Evolutionary conservation across 2,888 invertebrate species (phyloP), one percentile per base, ranked within the genome.

Genomic region (Drosophila pegasa): DNA sequence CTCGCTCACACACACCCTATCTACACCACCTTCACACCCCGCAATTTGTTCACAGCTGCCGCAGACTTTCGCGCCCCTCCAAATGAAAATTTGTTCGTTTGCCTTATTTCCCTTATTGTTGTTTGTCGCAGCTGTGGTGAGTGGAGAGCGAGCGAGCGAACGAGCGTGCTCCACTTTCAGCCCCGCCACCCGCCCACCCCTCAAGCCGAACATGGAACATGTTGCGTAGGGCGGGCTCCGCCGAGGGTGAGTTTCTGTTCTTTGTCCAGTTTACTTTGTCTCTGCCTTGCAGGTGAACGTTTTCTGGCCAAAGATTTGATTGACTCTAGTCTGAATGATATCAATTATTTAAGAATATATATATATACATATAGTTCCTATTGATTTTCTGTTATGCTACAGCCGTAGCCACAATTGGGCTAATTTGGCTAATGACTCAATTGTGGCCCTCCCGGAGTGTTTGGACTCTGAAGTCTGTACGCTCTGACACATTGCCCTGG

Each of bases 161-260:
- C 29, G 29, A 45, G 43, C 55, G 51, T 83, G 84, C 85, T 85
- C 87, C 82, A 87, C 58, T 85, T 85, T 80, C 62, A 58, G 40
- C 65, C 62, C 40, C 68, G 18, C 31, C 29, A 57, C 16, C 41
- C 22, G 10, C 50, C 14, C 43, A 35, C 43, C 31, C 10, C 14
- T 20, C 33, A 14, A 18, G 52, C 74, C 47, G 79, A 85, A 85
- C 81, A 81, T 80, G 75, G 81, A 86, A 87, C 88, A 83, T 85
- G 85, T 85, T 85, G 85, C 88, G 88, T 85, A 85, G 85, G 85
- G 78, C 75, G 80, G 20, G 51, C 41, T 62, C 48, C 51, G 45
- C 22, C 18, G 22, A 55, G 72, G 77, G 58, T 72, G 76, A 69
- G 66, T 63, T 70, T 66, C n/a, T n/a, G n/a, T n/a, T 14, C 20